A percentile compares a stretch with the other conserved stretches of the same genome.
phyloP scores from a whole-genome alignment of 2,888 invertebrate genomes.

The Tinea semifulvella region DNA sequence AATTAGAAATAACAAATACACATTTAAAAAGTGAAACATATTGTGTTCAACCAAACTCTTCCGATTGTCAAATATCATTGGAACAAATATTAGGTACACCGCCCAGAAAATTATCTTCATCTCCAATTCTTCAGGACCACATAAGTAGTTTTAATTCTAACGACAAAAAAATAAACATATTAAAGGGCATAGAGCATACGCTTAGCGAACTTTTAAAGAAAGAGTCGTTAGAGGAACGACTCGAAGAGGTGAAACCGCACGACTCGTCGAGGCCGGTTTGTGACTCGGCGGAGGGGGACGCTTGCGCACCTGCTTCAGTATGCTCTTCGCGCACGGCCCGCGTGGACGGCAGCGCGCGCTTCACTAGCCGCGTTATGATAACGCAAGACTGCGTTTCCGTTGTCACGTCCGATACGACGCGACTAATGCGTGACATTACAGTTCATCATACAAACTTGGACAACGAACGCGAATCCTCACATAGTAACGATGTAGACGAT shows the following conservation, averaged over 20 bases:
- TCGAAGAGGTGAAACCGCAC: constrained; percentile 56
- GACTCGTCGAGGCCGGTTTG: constrained; percentile 47
- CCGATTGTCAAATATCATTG: background rate
- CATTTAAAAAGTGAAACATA: background rate
- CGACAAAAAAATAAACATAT: constrained; percentile 56
- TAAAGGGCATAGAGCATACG: constrained; percentile 63
- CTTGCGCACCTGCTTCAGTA: constrained; percentile 61
- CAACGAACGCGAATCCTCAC: constrained; percentile 44
- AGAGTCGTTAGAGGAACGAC: constrained; percentile 56
- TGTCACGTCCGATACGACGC: constrained; percentile 79
- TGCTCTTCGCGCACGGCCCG: constrained; percentile 64
- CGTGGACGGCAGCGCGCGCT: constrained; percentile 72
- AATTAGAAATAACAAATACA: background rate
- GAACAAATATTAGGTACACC: background rate
- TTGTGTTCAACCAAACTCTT: background rate
- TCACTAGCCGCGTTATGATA: constrained; percentile 91
- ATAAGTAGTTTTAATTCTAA: constrained; percentile 26
- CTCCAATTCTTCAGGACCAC: constrained; percentile 39
- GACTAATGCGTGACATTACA: constrained; percentile 71
- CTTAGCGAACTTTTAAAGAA: constrained; percentile 64
- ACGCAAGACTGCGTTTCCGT: constrained; percentile 83
- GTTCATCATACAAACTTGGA: constrained; percentile 74
- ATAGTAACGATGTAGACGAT: constrained; percentile 39
- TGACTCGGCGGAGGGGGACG: constrained; percentile 50
- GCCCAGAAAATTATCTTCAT: constrained; percentile 38